Conservation (phyloP, 2,113 vertebrate species). For the Phodopus roborovskii region DNA sequence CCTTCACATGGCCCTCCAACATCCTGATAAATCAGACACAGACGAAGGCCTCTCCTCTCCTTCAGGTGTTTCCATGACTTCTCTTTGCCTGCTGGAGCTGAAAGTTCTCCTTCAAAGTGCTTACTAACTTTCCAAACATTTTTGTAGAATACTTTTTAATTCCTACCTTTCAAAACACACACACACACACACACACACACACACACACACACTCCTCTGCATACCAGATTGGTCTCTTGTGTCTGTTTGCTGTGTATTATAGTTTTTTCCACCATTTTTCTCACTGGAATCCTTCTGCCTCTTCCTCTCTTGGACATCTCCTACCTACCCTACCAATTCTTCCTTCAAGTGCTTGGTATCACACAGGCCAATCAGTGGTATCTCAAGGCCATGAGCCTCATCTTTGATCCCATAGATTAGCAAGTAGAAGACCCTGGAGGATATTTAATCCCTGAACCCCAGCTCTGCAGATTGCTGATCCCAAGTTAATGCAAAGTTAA, state of each 20-base stretch:
- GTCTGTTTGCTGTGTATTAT: background rate
- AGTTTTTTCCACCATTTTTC: background rate
- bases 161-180: no score
- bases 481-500: background rate
- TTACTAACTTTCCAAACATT: background rate
- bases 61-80: background rate
- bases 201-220: no score
- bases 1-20: background rate
- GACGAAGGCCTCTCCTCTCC: background rate
- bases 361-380: background rate
- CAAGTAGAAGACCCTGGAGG: background rate
- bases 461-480: background rate
- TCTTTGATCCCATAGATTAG: background rate
- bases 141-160: background rate
- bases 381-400: background rate
- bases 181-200: no score
- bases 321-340: background rate
- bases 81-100: background rate
- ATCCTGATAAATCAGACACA: background rate
- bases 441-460: background rate
- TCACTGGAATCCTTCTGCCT: no score
- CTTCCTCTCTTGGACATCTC: background rate
- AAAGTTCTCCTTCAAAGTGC: background rate
- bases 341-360: background rate
- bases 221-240: background rate